Percentiles rank a stretch among this genome's conserved stretches.
Evolutionary conservation across 1,140 invertebrate genomes (phyloP).

Genomic region (Eufriesea mexicana): DNA sequence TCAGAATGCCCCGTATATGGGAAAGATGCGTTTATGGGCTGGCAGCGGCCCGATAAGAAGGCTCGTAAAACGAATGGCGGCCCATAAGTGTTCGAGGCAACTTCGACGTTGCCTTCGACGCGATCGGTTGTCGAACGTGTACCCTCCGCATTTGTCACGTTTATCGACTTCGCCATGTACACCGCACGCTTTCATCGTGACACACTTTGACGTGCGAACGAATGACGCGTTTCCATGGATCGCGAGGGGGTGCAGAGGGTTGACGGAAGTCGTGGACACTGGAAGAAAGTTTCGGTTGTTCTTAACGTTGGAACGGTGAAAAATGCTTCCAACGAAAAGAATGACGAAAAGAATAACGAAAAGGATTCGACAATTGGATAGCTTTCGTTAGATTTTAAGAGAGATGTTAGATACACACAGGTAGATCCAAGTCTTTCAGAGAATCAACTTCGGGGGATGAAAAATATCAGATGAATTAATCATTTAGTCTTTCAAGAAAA

Average conservation of each 20-base stretch:
- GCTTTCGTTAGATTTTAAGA: too few species aligned
- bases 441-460: too few species aligned
- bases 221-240: conserved; percentile 17
- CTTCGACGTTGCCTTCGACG: conserved; percentile 65
- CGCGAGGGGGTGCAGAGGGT: not conserved
- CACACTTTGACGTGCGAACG: conserved; percentile 59
- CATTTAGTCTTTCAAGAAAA: too few species aligned
- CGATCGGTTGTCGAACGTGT: conserved; percentile 67
- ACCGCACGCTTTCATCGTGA: conserved; percentile 56
- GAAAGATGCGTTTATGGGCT: conserved; percentile 78
- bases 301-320: not conserved
- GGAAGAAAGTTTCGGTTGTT: conserved; percentile 23
- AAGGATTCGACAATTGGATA: too few species aligned
- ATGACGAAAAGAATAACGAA: too few species aligned
- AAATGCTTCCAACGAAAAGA: too few species aligned
- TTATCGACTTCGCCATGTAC: conserved; percentile 71
- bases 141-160: conserved; percentile 72
- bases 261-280: not conserved
- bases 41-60: conserved; percentile 78
- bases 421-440: too few species aligned
- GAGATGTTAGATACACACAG: too few species aligned
- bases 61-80: conserved; percentile 78
- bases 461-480: too few species aligned
- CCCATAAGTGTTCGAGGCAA: conserved; percentile 74
- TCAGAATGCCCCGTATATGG: conserved; percentile 48